Base-by-base conservation (phyloP, 1,140 invertebrate genomes). In the Ceratosolen fusciceps region DNA sequence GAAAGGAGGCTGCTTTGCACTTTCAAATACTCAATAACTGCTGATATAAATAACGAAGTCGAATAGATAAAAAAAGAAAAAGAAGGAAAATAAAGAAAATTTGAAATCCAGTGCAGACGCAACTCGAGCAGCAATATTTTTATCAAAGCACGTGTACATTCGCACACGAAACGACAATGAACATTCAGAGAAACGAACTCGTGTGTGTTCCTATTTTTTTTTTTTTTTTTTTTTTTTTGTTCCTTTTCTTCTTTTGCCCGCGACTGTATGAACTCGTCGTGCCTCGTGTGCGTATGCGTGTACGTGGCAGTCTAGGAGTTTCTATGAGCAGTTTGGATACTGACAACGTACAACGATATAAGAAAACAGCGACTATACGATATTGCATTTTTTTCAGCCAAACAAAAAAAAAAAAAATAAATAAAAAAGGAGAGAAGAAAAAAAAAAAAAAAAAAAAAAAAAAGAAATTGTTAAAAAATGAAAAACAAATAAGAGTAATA, bases 81-180 rank as follows among this genome's bases (percentile, higher is more conserved):
- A n/a, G 24, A 24, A 7, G 24, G n/a, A 31, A 5, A 31, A 52
- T 3, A 71, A 29, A 26, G n/a, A 68, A 68, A 47, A n/a, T n/a
- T 43, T 71, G 26, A 71, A 29, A 71, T 29, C 68, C 47, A 52
- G 21, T n/a, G 43, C 21, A 52, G 43, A 26, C 43, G 24, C 24
- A 54, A 31, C 19, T 52, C n/a, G n/a, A 65, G 37, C 37, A 68
- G 75, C 26, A 56, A 71, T 71, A 71, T 71, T 60, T 70, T 60
- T n/a, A 60, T 70, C 75, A 77, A 70, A 60, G 19, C 14, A 71
- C 67, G 7, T 71, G 39, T 31, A 68, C 37, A 71, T 19, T 62
- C n/a, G 39, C 56, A 49, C 9, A 21, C 10, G 19, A 37, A 10
- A 31, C 74, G 29, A 65, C 26, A 16, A 74, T 75, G 2, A 34